Percentiles rank a stretch among this genome's conserved stretches.
These are phyloP conservation scores for Pandion haliaetus DNA, from an alignment of 2,113 vertebrate genomes.

Conservation along the genomic window DNA sequence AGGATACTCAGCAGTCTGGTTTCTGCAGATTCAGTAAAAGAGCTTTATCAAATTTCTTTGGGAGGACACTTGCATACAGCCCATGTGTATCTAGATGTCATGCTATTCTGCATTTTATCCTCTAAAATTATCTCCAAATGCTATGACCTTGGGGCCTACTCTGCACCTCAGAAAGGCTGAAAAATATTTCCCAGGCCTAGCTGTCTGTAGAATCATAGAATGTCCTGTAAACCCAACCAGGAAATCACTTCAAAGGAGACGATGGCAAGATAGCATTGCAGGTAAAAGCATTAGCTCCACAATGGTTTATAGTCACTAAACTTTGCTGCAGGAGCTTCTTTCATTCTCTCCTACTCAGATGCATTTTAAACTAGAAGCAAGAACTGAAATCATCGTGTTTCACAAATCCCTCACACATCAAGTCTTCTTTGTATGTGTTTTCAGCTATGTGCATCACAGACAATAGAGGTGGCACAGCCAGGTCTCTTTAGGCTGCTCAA, in stretches of 20 bases:
- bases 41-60: neutral
- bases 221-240: neutral
- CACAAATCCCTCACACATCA: neutral
- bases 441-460: neutral
- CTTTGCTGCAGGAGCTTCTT: neutral
- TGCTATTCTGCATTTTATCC: neutral
- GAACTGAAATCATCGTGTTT: neutral
- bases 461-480: neutral
- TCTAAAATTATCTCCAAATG: neutral
- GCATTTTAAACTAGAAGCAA: neutral
- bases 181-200: neutral
- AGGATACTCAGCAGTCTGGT: neutral
- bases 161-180: neutral
- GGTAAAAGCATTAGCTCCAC: neutral
- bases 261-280: neutral
- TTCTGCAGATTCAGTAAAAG: neutral
- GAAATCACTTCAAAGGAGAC: neutral
- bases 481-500: neutral
- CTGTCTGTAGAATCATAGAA: neutral
- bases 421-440: neutral
- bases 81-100: no score
- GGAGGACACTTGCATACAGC: neutral
- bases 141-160: neutral
- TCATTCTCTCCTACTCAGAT: neutral
- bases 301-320: neutral